These are phyloP conservation scores for Noctua janthina DNA, from an alignment of 2,888 invertebrate species.

Conservation along the genomic window DNA sequence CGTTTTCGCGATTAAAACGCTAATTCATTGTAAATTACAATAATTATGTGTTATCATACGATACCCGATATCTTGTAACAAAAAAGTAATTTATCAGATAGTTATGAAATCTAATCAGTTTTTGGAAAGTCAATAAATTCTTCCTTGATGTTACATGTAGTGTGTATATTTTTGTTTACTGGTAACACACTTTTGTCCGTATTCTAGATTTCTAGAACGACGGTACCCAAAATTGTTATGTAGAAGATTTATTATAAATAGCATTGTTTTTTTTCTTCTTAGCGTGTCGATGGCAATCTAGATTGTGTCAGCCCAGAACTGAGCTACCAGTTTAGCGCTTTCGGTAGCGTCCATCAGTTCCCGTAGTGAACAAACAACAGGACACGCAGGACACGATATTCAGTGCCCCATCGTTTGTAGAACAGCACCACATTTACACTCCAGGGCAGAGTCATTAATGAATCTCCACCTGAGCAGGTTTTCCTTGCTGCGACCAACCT, in stretches of 20 bases:
- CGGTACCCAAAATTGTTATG: neutral
- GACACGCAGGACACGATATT: too few relatives aligned
- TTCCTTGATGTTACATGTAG: constrained; percentile 3
- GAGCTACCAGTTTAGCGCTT: too few relatives aligned
- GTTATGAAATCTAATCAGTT: constrained; percentile 41
- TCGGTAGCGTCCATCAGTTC: too few relatives aligned
- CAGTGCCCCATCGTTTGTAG: too few relatives aligned
- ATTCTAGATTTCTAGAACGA: neutral
- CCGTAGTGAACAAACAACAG: too few relatives aligned
- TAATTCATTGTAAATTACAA: constrained; percentile 20
- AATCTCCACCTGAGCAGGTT: too few relatives aligned
- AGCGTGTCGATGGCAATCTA: too few relatives aligned
- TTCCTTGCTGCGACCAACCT: too few relatives aligned
- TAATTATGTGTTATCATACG: constrained; percentile 27
- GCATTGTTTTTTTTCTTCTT: neutral
- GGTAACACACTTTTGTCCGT: neutral
- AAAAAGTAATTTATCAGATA: constrained; percentile 6
- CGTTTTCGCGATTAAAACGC: constrained; percentile 32
- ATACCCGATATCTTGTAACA: constrained; percentile 29
- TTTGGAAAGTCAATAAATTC: constrained; percentile 29
- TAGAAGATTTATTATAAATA: neutral
- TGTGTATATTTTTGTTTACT: neutral
- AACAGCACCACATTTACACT: too few relatives aligned
- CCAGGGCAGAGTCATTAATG: too few relatives aligned
- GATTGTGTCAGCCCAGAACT: too few relatives aligned